Evolutionary conservation across 2,113 vertebrate genomes (phyloP), one percentile per base, ranked within the genome.

Genomic region (Anguilla japonica): DNA sequence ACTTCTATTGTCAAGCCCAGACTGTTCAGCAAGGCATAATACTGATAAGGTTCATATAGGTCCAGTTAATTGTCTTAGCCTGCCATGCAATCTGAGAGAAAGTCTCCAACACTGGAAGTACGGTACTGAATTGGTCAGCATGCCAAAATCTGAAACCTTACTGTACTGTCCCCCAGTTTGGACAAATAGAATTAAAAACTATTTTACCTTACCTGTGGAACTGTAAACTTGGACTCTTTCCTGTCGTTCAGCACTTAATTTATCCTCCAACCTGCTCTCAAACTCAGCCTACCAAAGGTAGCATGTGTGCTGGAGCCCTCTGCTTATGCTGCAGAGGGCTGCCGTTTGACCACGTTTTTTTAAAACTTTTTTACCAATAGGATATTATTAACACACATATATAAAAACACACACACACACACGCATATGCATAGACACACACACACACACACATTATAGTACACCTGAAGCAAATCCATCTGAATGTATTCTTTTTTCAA

Each of bases 361-460:
- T 34, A 0, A 34, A 34, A 34, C 34, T 34, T 71, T 71, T 71
- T n/a, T n/a, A 16, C 63, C 20, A n/a, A 46, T 2, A 60, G 26
- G n/a, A 11, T 15, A 79, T 79, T 34, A 39, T 39, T 79, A 41
- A 41, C 15, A 50, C 29, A 86, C 79, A 78, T 84, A 79, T 79
- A 67, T 5, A 41, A 16, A 84, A 5, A 84, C 26, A 84, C 83
- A 83, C 5, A 84, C 41, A 67, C 57, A 84, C 11, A 41, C 15
- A 50, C 29, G 81, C 79, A 78, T 84, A 79, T 79, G 40, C 0
- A 41, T 20, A 84, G 0, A 84, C 26, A 84, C 83, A 83, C 5
- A 84, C 41, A 84, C 41, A 84, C 11, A 34, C 34, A 34, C 20
- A 57, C n/a, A 41, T 18, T 57, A 18, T 29, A 39, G 26, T 40